A percentile compares a stretch with the other conserved stretches of the same genome.
Conservation (phyloP, 2,797 vertebrate species). For the Sebastes kiyomatsui region DNA sequence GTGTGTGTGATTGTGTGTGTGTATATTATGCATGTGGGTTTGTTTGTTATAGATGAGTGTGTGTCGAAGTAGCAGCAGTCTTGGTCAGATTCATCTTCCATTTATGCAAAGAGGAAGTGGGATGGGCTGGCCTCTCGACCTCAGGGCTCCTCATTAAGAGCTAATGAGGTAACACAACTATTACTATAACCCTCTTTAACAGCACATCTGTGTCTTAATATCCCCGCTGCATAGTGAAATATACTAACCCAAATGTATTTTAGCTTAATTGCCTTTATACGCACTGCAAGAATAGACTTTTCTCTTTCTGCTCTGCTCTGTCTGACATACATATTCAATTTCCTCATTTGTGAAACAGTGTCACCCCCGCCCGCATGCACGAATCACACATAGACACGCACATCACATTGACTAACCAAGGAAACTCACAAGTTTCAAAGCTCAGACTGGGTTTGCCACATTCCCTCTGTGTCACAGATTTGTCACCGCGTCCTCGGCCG, state of each 20-base stretch:
- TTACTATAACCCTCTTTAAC: constrained; percentile 11
- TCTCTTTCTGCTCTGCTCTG: background rate
- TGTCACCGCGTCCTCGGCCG: constrained; percentile 23
- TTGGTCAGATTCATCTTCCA: constrained; percentile 25
- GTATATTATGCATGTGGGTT: constrained; percentile 1
- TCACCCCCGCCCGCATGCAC: background rate
- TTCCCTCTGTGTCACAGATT: constrained; percentile 31
- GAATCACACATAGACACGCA: background rate
- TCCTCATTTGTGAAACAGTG: constrained; percentile 15
- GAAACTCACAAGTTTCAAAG: constrained; percentile 18
- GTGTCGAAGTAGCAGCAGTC: constrained; percentile 14
- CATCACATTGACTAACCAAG: background rate
- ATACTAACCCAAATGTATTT: background rate
- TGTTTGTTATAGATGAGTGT: constrained; percentile 10
- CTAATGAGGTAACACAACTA: constrained; percentile 47
- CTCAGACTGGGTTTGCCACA: constrained; percentile 2
- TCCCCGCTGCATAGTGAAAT: background rate
- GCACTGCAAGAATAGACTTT: background rate
- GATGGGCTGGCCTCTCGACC: constrained; percentile 17
- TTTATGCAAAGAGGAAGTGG: constrained; percentile 41
- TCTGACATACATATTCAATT: background rate
- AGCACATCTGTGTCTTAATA: constrained; percentile 5
- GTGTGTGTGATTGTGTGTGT: background rate
- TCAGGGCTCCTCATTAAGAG: constrained; percentile 41
- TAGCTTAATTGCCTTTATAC: background rate